These are phyloP conservation scores for Eumaeus atala DNA, from an alignment of 1,140 invertebrate species.

Conservation along the genomic window DNA sequence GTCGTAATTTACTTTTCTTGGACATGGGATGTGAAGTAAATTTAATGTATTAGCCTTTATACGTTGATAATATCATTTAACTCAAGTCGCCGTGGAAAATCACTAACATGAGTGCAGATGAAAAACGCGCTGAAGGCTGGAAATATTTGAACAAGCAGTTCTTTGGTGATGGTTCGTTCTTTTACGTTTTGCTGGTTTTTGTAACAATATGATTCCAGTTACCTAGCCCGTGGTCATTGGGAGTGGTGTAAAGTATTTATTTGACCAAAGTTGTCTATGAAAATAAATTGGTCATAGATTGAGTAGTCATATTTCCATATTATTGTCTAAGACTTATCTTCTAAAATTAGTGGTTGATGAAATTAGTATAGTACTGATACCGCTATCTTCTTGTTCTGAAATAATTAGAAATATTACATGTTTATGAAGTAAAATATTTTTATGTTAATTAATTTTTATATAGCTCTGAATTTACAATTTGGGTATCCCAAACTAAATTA, in stretches of 20 bases:
- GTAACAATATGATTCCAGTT: background rate
- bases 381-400: background rate
- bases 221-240: background rate
- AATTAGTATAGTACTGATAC: slow-evolving; percentile 3
- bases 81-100: slow-evolving; percentile 12
- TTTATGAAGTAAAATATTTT: too few species aligned
- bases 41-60: background rate
- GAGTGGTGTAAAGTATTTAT: background rate
- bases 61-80: background rate
- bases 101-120: slow-evolving; percentile 47
- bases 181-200: slow-evolving; percentile 9
- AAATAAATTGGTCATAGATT: background rate
- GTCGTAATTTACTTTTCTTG: background rate
- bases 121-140: slow-evolving; percentile 69
- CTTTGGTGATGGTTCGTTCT: slow-evolving; percentile 66
- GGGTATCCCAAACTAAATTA: too few species aligned
- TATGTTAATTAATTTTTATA: too few species aligned
- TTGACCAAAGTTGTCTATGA: background rate
- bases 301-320: background rate
- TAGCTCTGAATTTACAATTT: too few species aligned
- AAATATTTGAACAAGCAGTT: slow-evolving; percentile 73
- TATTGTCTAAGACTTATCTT: background rate
- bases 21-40: background rate
- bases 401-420: too few species aligned
- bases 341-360: background rate